phyloP scores from a whole-genome alignment of 2,888 invertebrate species.

The Latheticus oryzae region DNA sequence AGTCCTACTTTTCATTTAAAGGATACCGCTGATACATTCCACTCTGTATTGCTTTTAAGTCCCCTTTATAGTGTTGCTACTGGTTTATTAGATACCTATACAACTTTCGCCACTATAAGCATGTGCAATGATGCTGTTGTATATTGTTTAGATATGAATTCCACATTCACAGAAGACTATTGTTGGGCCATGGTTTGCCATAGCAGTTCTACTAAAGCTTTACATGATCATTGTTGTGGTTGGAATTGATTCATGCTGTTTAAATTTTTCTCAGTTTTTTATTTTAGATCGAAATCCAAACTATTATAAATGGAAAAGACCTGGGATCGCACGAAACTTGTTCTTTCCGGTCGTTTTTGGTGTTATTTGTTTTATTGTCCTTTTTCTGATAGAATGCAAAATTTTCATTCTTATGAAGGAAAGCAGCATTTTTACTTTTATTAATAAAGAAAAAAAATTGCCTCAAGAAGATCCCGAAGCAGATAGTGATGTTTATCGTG shows the following conservation, averaged over 20 bases:
- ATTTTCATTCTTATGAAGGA: slow-evolving; percentile 67
- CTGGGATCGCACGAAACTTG: slow-evolving; percentile 79
- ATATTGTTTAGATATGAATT: slow-evolving; percentile 18
- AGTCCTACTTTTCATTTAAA: slow-evolving; percentile 71
- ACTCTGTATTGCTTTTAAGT: slow-evolving; percentile 76
- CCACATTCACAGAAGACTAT: slow-evolving; percentile 45
- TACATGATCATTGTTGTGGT: slow-evolving; percentile 38
- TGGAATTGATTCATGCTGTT: slow-evolving; percentile 8
- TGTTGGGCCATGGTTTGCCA: slow-evolving; percentile 57
- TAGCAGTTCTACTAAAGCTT: slow-evolving; percentile 27
- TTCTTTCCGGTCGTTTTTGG: slow-evolving; percentile 71
- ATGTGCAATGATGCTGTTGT: slow-evolving; percentile 45
- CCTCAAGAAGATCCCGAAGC: slow-evolving; percentile 50
- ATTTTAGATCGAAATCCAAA: slow-evolving; percentile 51
- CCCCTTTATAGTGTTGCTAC: slow-evolving; percentile 76
- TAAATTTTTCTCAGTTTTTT: neutral
- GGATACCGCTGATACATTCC: slow-evolving; percentile 71
- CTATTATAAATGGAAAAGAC: slow-evolving; percentile 75
- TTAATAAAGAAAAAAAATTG: slow-evolving; percentile 14
- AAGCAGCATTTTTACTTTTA: slow-evolving; percentile 44
- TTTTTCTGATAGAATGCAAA: slow-evolving; percentile 75
- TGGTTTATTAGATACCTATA: slow-evolving; percentile 63
- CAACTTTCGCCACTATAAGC: slow-evolving; percentile 47
- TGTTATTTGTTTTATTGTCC: slow-evolving; percentile 70
- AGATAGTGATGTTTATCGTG: slow-evolving; percentile 70